Evolutionary conservation across 1,140 invertebrate genomes (phyloP).

Genomic region (Drosophila tristis): DNA sequence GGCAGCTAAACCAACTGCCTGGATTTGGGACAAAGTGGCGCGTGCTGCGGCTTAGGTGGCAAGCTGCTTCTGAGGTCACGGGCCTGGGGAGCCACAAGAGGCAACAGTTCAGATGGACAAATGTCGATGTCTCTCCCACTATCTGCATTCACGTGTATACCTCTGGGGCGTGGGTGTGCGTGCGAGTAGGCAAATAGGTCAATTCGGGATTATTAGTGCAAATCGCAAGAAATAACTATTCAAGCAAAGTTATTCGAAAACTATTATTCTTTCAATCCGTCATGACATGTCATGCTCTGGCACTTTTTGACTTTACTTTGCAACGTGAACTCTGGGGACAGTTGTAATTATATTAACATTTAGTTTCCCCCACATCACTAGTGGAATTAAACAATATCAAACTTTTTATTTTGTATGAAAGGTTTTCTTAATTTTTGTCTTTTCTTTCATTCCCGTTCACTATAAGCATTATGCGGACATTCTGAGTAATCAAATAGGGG

Average conservation of each 20-base stretch:
- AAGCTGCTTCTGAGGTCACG: conserved; percentile 71
- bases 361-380: too few species aligned
- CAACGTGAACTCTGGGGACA: too few species aligned
- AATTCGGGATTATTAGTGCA: conserved; percentile 44
- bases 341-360: too few species aligned
- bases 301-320: too few species aligned
- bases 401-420: too few species aligned
- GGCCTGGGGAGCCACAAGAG: conserved; percentile 48
- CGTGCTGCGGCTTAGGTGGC: conserved; percentile 76
- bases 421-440: neutral
- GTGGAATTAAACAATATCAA: too few species aligned
- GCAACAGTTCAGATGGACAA: conserved; percentile 71
- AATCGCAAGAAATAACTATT: conserved; percentile 37
- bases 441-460: conserved; percentile 3
- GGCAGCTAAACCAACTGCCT: conserved; percentile 63
- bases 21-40: conserved; percentile 72
- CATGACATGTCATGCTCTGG: too few species aligned
- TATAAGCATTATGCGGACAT: conserved; percentile 18
- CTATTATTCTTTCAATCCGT: too few species aligned
- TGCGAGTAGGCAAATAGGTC: conserved; percentile 39
- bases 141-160: conserved; percentile 17
- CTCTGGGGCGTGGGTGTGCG: conserved; percentile 26
- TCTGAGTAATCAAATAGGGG: neutral
- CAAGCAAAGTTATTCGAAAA: neutral
- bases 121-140: conserved; percentile 30